A percentile compares a stretch with the other conserved stretches of the same genome.
Evolutionary conservation across 2,888 invertebrate species (phyloP).

Genomic region (Drosophila colorata): DNA sequence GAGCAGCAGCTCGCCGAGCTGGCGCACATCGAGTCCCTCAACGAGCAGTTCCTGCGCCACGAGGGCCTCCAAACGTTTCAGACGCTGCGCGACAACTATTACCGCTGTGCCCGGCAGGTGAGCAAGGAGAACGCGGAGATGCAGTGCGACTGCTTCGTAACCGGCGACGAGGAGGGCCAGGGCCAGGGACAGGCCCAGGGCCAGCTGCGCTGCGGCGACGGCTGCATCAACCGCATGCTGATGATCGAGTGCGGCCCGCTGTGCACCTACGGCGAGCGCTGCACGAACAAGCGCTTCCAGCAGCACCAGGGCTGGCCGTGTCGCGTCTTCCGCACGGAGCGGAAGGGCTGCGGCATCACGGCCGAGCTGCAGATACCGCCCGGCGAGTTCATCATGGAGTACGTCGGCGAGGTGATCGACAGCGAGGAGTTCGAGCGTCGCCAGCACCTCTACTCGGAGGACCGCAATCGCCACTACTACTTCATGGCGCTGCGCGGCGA

Average conservation of each 20-base stretch:
- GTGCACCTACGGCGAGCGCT: conserved; percentile 95
- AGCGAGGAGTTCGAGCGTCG: conserved; percentile 95
- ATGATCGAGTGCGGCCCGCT: conserved; percentile 99
- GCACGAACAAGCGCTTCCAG: conserved; percentile 98
- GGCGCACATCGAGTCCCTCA: conserved; percentile 81
- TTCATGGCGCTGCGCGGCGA: conserved; percentile 98
- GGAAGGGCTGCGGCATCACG: conserved; percentile 98
- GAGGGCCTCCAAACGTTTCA: conserved; percentile 90
- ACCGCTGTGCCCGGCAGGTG: conserved; percentile 92
- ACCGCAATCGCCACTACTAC: conserved; percentile 97
- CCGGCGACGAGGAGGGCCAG: conserved; percentile 93
- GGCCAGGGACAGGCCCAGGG: conserved; percentile 93
- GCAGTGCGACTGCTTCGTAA: conserved; percentile 97
- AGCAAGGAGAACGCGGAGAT: conserved; percentile 97
- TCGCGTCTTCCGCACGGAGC: conserved; percentile 94
- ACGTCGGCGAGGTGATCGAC: conserved; percentile 98
- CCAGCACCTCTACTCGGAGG: conserved; percentile 94
- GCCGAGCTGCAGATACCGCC: conserved; percentile 82
- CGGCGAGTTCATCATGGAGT: conserved; percentile 98
- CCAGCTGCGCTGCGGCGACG: conserved; percentile 96
- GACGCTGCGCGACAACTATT: conserved; percentile 93
- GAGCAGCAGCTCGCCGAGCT: conserved; percentile 82
- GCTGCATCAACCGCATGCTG: conserved; percentile 97
- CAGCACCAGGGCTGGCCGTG: conserved; percentile 93
- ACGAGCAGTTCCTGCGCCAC: conserved; percentile 83